Evolutionary conservation across 92 coral and sea anemone species (phyloP), one percentile per base, ranked within the genome.

Genomic region (Epizoanthus rinbou): DNA sequence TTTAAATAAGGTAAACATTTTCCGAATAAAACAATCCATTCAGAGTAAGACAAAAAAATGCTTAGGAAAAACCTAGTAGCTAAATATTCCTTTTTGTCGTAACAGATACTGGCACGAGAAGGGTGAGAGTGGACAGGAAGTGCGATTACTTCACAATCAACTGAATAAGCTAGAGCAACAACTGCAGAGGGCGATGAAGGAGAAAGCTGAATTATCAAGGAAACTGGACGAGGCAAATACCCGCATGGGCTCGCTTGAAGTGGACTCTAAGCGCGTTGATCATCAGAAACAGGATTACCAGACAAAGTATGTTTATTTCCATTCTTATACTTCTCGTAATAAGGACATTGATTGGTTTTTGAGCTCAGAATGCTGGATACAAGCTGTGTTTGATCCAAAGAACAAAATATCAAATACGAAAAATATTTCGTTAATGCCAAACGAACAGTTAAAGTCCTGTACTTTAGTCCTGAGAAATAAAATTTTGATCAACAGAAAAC

Each of bases 151-250:
- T 54, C 89, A 89, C 64, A 93, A 89, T 75, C 87, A 80, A 19
- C 84, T 86, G 39, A 83, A 73, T 50, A 91, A 85, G 66, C 66
- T 89, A 2, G 99, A 96, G 71, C 91, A 94, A 28, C 99, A 91
- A 53, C 84, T 94, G 45, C 93, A 91, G 64, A 85, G 88, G 22
- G 84, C 80, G 8, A 35, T 82, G 14, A 90, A 88, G 33, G 99
- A 96, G 69, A 93, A 93, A 68, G 76, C 54, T 65, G 95, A 89
- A 7, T 85, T 91, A 31, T 54, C 87, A 8, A 81, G 85, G 43
- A 91, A 89, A 70, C 85, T 96, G 22, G 91, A 90, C 37, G 98
- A 91, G 60, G 78, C 87, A 5, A 90, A 68, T 47, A 83, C 83
- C 73, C 94, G 86, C 72, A 62, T 88, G 73, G 72, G 75, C 73